A percentile compares a stretch with the other conserved stretches of the same genome.
Evolutionary conservation across 2,113 vertebrate species (phyloP).

Genomic region (Recurvirostra avosetta): DNA sequence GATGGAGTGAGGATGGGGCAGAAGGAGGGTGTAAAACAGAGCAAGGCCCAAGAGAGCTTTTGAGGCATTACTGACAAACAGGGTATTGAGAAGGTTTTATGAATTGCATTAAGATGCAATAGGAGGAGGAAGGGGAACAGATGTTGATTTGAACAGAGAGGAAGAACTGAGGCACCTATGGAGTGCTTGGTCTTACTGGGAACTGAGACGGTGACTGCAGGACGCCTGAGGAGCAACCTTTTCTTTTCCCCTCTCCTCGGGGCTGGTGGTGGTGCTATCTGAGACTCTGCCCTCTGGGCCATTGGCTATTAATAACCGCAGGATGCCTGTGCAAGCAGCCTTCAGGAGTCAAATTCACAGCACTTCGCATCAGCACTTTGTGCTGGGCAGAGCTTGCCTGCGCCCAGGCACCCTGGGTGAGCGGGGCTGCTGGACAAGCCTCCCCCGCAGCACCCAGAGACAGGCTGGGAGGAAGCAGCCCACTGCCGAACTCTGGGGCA

Average conservation of each 20-base stretch:
- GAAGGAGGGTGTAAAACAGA: not conserved
- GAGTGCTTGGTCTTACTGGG: not conserved
- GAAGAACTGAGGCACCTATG: not conserved
- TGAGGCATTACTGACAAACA: not conserved
- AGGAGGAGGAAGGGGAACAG: not conserved
- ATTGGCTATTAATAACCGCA: conserved; percentile 85
- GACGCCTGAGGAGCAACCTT: conserved; percentile 11
- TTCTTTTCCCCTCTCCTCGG: conserved; percentile 49
- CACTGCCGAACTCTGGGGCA: not conserved
- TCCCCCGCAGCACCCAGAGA: conserved; percentile 1
- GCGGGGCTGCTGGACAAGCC: not conserved
- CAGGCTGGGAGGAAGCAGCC: conserved; percentile 1
- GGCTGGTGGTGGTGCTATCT: conserved; percentile 59
- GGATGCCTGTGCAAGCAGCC: conserved; percentile 87
- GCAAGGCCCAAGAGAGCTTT: not conserved
- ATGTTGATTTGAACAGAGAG: not conserved
- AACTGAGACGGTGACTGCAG: not conserved
- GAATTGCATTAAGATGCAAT: not conserved
- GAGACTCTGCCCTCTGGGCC: conserved; percentile 60
- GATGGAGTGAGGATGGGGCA: not conserved
- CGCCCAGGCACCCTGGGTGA: conserved; percentile 13
- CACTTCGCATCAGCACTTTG: conserved; percentile 82
- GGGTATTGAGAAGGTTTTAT: not conserved
- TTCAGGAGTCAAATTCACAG: conserved; percentile 83
- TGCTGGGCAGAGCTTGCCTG: conserved; percentile 69